phyloP scores from a whole-genome alignment of 64 coral and sea anemone species.

The Actinia equina region DNA sequence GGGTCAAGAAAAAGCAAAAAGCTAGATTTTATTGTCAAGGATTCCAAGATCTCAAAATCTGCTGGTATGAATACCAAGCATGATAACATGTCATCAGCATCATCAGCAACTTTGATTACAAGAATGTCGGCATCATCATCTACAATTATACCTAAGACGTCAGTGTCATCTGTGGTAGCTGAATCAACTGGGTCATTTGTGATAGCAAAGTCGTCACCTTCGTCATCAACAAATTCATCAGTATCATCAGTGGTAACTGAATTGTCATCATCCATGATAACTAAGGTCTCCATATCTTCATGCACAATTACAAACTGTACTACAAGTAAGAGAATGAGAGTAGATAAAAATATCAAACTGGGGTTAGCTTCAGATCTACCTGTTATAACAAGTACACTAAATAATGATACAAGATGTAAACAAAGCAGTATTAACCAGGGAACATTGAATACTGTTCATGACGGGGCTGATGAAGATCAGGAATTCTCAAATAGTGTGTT shows the following conservation, averaged over 20 bases:
- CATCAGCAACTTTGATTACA: no score
- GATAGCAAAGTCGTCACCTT: no score
- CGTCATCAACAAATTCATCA: no score
- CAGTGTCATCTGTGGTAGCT: neutral
- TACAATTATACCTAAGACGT: neutral
- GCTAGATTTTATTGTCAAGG: neutral
- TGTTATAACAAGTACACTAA: neutral
- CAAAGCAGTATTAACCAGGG: neutral
- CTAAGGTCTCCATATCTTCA: neutral
- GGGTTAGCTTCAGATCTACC: neutral
- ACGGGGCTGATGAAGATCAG: neutral
- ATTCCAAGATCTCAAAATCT: neutral
- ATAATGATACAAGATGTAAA: neutral
- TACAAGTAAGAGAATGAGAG: neutral
- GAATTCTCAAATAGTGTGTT: slow-evolving; percentile 1
- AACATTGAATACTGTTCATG: neutral
- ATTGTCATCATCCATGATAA: no score
- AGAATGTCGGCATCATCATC: no score
- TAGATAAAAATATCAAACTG: neutral
- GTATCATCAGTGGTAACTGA: no score
- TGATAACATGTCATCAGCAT: neutral
- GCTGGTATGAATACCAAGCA: neutral
- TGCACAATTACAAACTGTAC: neutral
- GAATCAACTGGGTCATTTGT: no score
- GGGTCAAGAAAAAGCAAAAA: neutral